Conservation (phyloP, 1,140 invertebrate genomes). For the Drosophila nigromelanica region DNA sequence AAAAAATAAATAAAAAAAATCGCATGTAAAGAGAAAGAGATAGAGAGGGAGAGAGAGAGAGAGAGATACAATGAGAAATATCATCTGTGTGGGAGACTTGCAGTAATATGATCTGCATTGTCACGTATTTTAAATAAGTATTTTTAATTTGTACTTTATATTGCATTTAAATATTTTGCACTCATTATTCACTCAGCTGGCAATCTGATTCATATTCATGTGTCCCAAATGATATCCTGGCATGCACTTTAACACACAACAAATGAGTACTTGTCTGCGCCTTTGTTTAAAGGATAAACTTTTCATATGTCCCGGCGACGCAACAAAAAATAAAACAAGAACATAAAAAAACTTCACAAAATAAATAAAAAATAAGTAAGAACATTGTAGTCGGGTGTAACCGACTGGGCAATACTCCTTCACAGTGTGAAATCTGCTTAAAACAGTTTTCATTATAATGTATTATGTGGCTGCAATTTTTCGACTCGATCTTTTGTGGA, state of each 20-base stretch:
- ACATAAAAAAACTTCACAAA: neutral
- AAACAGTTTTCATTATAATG: too few relatives aligned
- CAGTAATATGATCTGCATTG: conserved; percentile 37
- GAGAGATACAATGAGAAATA: conserved; percentile 7
- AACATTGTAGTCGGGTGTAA: too few relatives aligned
- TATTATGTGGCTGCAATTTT: too few relatives aligned
- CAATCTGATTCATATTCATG: conserved; percentile 59
- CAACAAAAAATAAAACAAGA: conserved; percentile 35
- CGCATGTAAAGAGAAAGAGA: conserved; percentile 19
- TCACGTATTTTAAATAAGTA: conserved; percentile 46
- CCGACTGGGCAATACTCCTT: too few relatives aligned
- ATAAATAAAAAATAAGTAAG: neutral
- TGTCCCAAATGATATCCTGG: conserved; percentile 27
- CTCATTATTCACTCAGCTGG: conserved; percentile 44
- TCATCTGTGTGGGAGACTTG: too few relatives aligned
- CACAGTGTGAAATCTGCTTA: too few relatives aligned
- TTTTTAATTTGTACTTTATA: conserved; percentile 57
- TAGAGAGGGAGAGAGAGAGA: conserved; percentile 25
- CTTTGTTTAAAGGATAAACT: conserved; percentile 75
- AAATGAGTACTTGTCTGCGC: conserved; percentile 49
- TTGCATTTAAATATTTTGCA: conserved; percentile 68
- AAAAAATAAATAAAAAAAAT: conserved; percentile 43
- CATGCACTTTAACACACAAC: conserved; percentile 18
- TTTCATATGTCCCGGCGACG: conserved; percentile 50
- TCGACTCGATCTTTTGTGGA: too few relatives aligned